Conservation (phyloP, 2,888 invertebrate genomes). For the Eristalis intricaria region DNA sequence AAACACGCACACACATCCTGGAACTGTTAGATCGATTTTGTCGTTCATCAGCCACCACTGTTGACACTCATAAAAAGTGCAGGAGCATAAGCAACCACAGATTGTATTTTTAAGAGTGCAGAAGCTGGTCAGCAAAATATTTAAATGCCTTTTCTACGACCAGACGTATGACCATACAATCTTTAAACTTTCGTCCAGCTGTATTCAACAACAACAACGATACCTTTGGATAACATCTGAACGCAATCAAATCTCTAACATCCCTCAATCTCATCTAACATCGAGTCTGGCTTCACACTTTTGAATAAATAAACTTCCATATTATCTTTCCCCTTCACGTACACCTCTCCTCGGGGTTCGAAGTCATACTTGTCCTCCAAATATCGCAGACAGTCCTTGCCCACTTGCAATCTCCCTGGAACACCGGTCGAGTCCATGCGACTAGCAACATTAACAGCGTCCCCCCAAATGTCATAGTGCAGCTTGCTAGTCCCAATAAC, state of each 20-base stretch:
- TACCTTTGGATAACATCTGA: not conserved
- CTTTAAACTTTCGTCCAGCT: too few species aligned
- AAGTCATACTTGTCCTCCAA: slow-evolving; percentile 91
- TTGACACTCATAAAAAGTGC: not conserved
- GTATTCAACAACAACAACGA: too few species aligned
- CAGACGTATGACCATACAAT: too few species aligned
- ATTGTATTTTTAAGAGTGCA: too few species aligned
- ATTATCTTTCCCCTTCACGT: slow-evolving; percentile 97
- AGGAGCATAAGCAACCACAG: too few species aligned
- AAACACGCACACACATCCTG: not conserved
- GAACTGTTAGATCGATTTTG: not conserved
- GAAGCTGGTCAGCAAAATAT: too few species aligned
- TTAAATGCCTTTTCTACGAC: too few species aligned
- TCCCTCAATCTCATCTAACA: slow-evolving; percentile 24
- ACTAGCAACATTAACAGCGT: slow-evolving; percentile 98
- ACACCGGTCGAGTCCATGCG: slow-evolving; percentile 99
- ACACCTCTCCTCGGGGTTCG: slow-evolving; percentile 95
- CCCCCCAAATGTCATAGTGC: slow-evolving; percentile 99
- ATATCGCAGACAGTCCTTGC: slow-evolving; percentile 87
- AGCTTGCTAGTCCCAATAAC: slow-evolving; percentile 98
- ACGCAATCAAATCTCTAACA: not conserved
- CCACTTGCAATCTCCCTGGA: slow-evolving; percentile 91
- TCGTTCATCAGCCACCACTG: too few species aligned
- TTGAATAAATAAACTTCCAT: slow-evolving; percentile 93
- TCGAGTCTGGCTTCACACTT: slow-evolving; percentile 71